Evolutionary conservation across 1,140 invertebrate species (phyloP), one percentile per base, ranked within the genome.

Genomic region (Anagrus nilaparvatae): DNA sequence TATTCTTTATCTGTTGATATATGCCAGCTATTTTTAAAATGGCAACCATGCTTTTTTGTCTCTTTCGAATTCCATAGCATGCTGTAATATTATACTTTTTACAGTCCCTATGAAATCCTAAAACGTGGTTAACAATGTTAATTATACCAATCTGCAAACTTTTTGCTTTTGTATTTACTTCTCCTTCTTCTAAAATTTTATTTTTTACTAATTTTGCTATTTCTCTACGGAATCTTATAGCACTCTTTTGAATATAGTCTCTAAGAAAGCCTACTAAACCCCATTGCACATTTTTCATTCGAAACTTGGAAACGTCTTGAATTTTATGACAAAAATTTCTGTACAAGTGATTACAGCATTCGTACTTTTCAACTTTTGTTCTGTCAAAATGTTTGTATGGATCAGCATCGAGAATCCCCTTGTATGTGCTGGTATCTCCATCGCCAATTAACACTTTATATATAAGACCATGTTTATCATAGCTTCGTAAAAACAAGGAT

Each of bases 401-500:
- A 19, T 51, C 48, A 14, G 34, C 33, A 36, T 59, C 43, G 20
- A 44, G 3, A 13, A 70, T 57, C 37, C 47, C 52, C 6, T 48
- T 43, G 38, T 56, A 61, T 3, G 64, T 60, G 28, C 49, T 63
- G 10, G 58, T 60, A 43, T 71, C 69, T 8, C 65, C 63, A 52
- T 71, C 69, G 4, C 48, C 61, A 46, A 71, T 60, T 1, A 71
- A 19, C 12, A 33, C 40, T 29, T 42, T 48, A 43, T 69, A 69
- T 18, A 61, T 59, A 3, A 70, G 3, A 2, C 55, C 50, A 53
- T 71, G 48, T 45, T 53, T 55, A 31, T 55, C 39, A 8, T 64
- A 33, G 38, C 59, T 62, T 8, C 31, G 8, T 25, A 50, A 41
- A 51, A 71, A 71, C 13, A 59, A 61, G 47, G 69, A 56, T 2